phyloP scores from a whole-genome alignment of 1,140 invertebrate genomes.

The Megalopta genalis region DNA sequence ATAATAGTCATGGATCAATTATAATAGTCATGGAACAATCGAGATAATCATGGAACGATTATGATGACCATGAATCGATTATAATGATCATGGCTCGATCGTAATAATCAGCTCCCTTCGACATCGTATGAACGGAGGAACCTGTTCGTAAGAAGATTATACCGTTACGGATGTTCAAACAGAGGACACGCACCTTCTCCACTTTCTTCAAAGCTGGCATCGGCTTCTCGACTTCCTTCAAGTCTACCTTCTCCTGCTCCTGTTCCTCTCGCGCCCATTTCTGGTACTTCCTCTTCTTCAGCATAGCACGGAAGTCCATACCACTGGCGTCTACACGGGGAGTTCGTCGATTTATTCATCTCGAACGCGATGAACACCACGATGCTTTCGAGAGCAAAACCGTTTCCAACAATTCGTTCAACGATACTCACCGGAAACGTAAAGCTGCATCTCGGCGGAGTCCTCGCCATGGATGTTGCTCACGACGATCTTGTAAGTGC shows the following conservation, averaged over 20 bases:
- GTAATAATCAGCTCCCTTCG: no score
- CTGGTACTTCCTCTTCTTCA: constrained; percentile 97
- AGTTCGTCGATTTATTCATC: background rate
- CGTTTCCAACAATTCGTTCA: background rate
- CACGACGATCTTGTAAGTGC: constrained; percentile 95
- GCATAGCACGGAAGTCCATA: constrained; percentile 98
- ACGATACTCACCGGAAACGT: constrained; percentile 92
- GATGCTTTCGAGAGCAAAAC: no score
- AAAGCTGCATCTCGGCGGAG: constrained; percentile 95
- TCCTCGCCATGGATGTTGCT: constrained; percentile 97
- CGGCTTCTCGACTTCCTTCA: constrained; percentile 95
- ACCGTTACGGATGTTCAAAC: background rate
- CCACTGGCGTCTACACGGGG: constrained; percentile 89
- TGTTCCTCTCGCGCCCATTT: constrained; percentile 95
- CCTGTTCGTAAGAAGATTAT: no score
- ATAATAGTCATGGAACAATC: no score
- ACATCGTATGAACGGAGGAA: no score
- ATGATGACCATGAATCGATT: no score
- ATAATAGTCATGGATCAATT: no score
- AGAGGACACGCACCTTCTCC: constrained; percentile 87
- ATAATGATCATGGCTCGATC: no score
- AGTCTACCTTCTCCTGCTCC: constrained; percentile 94
- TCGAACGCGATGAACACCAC: no score
- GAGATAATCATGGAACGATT: no score
- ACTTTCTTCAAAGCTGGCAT: constrained; percentile 93